Evolutionary conservation across 2,113 vertebrate species (phyloP), one percentile per base, ranked within the genome.

Genomic region (Nymphicus hollandicus): DNA sequence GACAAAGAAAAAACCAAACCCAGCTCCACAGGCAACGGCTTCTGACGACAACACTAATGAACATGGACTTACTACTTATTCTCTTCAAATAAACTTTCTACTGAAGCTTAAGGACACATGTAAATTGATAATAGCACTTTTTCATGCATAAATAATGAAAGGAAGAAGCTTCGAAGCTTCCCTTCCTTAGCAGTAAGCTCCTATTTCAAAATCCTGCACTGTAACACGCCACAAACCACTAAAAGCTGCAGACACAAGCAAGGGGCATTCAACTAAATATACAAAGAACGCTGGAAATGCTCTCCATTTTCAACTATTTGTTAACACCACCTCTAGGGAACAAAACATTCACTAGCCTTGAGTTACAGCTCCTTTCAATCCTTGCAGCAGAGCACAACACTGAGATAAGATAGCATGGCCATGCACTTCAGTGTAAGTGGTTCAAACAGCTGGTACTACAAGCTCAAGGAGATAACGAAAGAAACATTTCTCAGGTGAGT

Each of bases 91-190:
- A 53, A 96, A 85, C 64, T 90, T 91, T 88, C 56, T 80, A 89
- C 29, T 93, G 83, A 78, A 85, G 61, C 68, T 89, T 95, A 61
- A 89, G 92, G 93, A 96, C 94, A 95, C 72, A 53, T 33, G 60
- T 63, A 88, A 95, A 95, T 53, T 72, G 93, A 60, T 93, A 89
- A 88, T 39, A 91, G 82, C 65, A 63, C 74, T 83, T 93, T 95
- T 73, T 23, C 25, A 72, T 50, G 41, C 68, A 68, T 33, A 44
- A 80, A 92, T 55, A 66, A 61, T 46, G 89, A 41, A 37, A 94
- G 68, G 65, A 74, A 80, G 83, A 55, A 68, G 65, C 46, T 84
- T 95, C 70, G 83, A 55, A 68, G 65, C 46, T 84, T 95, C 70
- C 66, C 86, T 73, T 69, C 58, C 89, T 95, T 49, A 70, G 70